A percentile compares a stretch with the other conserved stretches of the same genome.
These are phyloP conservation scores for Enteromius viviparus DNA, from an alignment of 2,797 vertebrate species.

Conservation along the genomic window DNA sequence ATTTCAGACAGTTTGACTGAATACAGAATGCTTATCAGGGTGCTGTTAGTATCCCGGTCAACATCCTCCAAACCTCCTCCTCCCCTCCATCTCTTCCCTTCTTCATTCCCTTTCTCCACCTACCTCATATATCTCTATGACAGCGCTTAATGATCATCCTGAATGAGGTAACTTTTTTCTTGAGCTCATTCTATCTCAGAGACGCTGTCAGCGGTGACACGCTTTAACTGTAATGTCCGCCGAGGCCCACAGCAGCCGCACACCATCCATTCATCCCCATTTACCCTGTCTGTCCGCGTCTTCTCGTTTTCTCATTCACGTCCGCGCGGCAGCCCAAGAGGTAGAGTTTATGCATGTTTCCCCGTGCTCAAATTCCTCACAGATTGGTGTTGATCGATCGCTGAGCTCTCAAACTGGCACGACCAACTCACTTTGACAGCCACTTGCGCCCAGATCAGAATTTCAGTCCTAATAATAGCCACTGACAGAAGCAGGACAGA, in stretches of 20 bases:
- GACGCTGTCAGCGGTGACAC: constrained; percentile 11
- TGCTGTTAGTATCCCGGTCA: constrained; percentile 2
- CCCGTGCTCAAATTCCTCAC: constrained; percentile 48
- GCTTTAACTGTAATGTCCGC: constrained; percentile 21
- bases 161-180: constrained; percentile 34
- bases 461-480: constrained; percentile 55
- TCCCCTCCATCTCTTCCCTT: constrained; percentile 29
- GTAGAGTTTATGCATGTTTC: constrained; percentile 57
- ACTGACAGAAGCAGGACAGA: constrained; percentile 24
- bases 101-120: constrained; percentile 30
- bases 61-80: constrained; percentile 6
- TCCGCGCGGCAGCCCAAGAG: constrained; percentile 17
- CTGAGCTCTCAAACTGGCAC: constrained; percentile 32
- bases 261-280: constrained; percentile 26
- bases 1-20: not conserved
- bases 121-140: constrained; percentile 50
- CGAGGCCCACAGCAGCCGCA: constrained; percentile 13
- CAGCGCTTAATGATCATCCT: constrained; percentile 49
- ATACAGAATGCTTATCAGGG: not conserved
- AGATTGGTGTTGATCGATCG: constrained; percentile 57
- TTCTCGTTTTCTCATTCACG: constrained; percentile 3
- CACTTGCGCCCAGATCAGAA: constrained; percentile 41
- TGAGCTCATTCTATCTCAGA: constrained; percentile 28
- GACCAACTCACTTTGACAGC: constrained; percentile 45
- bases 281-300: constrained; percentile 21